A percentile compares a stretch with the other conserved stretches of the same genome.
Evolutionary conservation across 1,140 invertebrate species (phyloP).

Genomic region (Drosophila serrata): DNA sequence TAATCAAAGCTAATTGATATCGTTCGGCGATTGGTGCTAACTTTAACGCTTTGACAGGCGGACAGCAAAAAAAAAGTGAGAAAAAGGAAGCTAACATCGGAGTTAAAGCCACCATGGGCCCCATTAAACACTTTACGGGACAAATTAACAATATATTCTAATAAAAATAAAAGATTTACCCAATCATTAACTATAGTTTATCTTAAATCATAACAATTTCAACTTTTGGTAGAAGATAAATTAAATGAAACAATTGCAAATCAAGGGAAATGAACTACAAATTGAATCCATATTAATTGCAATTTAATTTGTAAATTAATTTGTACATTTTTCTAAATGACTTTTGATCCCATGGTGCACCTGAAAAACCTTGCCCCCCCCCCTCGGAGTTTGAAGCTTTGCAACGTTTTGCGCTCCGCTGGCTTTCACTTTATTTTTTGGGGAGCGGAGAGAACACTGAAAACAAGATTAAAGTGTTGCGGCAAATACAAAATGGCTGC

Average conservation of each 20-base stretch:
- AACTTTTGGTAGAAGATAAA: not conserved
- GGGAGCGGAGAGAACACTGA: slow-evolving; percentile 52
- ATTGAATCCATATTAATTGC: not conserved
- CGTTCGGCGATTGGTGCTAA: slow-evolving; percentile 56
- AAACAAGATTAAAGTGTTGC: slow-evolving; percentile 68
- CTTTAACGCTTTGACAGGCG: slow-evolving; percentile 58
- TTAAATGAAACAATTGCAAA: too few relatives aligned
- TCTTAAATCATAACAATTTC: not conserved
- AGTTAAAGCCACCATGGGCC: not conserved
- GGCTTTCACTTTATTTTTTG: slow-evolving; percentile 27
- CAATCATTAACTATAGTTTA: not conserved
- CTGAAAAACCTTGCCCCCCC: slow-evolving; percentile 14
- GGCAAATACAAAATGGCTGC: slow-evolving; percentile 64
- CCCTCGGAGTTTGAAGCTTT: slow-evolving; percentile 30
- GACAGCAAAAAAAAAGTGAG: slow-evolving; percentile 1
- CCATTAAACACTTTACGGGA: not conserved
- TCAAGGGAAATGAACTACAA: not conserved
- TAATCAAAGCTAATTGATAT: slow-evolving; percentile 70
- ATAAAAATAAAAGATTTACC: not conserved
- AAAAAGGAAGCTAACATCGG: not conserved
- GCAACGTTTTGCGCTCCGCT: slow-evolving; percentile 39
- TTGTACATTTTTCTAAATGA: not conserved
- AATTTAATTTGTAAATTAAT: not conserved
- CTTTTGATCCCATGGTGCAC: not conserved
- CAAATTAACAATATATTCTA: not conserved